Evolutionary conservation across 1,140 invertebrate genomes (phyloP).

Genomic region (Orchestia grillus): DNA sequence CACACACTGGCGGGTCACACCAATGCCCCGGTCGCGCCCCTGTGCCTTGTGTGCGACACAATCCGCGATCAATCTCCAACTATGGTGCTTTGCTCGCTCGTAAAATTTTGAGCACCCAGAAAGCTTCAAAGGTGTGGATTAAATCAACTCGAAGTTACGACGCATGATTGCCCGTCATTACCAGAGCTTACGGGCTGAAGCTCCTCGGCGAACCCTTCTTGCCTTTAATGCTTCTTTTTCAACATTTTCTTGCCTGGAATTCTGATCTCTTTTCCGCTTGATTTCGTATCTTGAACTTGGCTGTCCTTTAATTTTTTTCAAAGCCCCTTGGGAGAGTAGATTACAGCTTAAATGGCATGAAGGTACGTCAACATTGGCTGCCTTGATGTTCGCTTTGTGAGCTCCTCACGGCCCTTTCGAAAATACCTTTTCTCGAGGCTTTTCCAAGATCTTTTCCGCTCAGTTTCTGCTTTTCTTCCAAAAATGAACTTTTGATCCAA

Average conservation of each 20-base stretch:
- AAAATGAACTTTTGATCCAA: too few relatives aligned
- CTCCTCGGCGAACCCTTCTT: not conserved
- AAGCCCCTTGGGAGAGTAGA: too few relatives aligned
- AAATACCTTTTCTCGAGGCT: too few relatives aligned
- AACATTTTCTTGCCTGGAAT: not conserved
- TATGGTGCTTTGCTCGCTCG: not conserved
- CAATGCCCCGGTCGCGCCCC: not conserved
- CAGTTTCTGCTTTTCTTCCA: too few relatives aligned
- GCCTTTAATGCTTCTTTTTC: not conserved
- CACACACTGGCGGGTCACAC: not conserved
- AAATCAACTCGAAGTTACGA: conserved; percentile 31
- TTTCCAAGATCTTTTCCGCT: too few relatives aligned
- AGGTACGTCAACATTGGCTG: too few relatives aligned
- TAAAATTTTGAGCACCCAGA: not conserved
- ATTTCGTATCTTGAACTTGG: not conserved
- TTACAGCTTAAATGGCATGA: too few relatives aligned
- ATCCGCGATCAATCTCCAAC: conserved; percentile 6
- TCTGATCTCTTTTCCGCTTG: not conserved
- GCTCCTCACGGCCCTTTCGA: too few relatives aligned
- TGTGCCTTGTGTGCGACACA: not conserved
- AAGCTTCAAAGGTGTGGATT: conserved; percentile 36
- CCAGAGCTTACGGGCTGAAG: not conserved
- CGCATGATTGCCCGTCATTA: conserved; percentile 14
- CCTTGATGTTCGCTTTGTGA: too few relatives aligned
- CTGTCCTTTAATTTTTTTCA: not conserved